Base-by-base conservation (phyloP, 2,888 invertebrate genomes). In the Nemurella pictetii region DNA sequence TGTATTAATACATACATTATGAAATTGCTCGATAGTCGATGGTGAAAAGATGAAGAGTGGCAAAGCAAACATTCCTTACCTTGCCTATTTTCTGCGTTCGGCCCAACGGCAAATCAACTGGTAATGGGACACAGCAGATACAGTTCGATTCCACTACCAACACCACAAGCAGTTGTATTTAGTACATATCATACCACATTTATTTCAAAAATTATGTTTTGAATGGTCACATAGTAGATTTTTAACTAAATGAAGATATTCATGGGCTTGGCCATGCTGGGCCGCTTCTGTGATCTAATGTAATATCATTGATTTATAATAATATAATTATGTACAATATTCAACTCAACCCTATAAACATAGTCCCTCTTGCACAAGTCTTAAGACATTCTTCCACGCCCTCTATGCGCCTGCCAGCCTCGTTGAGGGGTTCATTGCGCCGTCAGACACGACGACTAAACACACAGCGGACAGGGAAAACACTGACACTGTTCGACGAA, bases 171-270 rank as follows among this genome's bases (percentile, higher is more conserved):
- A 78, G 29, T 78, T 78, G 7, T 28, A 78, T 20, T 78, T 78
- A 29, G 78, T 78, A 78, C 4, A 78, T 78, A 78, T 3, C 85
- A 86, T 84, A 86, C 85, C 85, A 86, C 80, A 86, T 85, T 84
- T 84, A 85, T 82, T 86, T 84, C 80, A 83, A 86, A 85, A 85
- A 28, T 82, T 82, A 78, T 30, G 80, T 55, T 82, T 72, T 82
- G 55, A 78, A 72, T 82, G 82, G 82, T 72, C 55, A 82, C 82
- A 82, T 55, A 55, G 82, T 80, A 80, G 80, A 55, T 72, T 82
- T 55, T 55, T 55, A 82, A 82, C 82, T 72, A 82, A 82, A 55
- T 82, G 55, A 55, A 82, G 82, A 72, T 27, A 78, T 78, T 81
- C 26, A 35, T 82, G 82, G 82, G 82, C 82, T 82, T 25, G 55